Evolutionary conservation across 2,888 invertebrate genomes (phyloP).

Genomic region (Phragmatobia fuliginosa): DNA sequence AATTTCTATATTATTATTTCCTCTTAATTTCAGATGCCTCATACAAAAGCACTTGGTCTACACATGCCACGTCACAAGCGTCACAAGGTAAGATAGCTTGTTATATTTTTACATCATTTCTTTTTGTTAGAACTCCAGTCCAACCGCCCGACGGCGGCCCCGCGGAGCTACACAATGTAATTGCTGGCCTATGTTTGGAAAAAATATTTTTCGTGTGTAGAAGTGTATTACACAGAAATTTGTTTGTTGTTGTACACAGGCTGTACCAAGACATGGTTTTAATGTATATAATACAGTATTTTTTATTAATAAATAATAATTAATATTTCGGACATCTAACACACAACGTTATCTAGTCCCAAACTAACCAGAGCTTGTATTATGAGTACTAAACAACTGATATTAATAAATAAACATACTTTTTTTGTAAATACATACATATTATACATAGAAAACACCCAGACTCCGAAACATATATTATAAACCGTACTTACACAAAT

Average conservation of each 20-base stretch:
- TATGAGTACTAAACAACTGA: too few relatives aligned
- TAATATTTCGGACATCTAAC: too few relatives aligned
- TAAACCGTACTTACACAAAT: too few relatives aligned
- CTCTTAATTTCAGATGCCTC: slow-evolving; percentile 91
- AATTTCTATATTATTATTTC: slow-evolving; percentile 7
- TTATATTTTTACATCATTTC: neutral
- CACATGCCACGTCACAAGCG: slow-evolving; percentile 90
- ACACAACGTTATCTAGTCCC: too few relatives aligned
- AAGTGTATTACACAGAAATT: neutral
- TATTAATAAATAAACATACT: too few relatives aligned
- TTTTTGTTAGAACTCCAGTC: neutral
- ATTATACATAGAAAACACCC: too few relatives aligned
- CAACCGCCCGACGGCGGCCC: neutral
- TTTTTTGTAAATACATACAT: too few relatives aligned
- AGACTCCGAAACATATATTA: too few relatives aligned
- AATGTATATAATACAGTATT: neutral
- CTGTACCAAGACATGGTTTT: neutral
- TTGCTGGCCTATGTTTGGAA: neutral
- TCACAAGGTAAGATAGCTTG: slow-evolving; percentile 89
- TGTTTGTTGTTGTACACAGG: neutral
- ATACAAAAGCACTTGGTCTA: slow-evolving; percentile 95
- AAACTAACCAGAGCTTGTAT: too few relatives aligned
- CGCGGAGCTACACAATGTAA: neutral
- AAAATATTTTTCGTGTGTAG: neutral
- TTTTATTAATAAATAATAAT: too few relatives aligned